Evolutionary conservation across 2,113 vertebrate genomes (phyloP).

Genomic region (Meriones unguiculatus): DNA sequence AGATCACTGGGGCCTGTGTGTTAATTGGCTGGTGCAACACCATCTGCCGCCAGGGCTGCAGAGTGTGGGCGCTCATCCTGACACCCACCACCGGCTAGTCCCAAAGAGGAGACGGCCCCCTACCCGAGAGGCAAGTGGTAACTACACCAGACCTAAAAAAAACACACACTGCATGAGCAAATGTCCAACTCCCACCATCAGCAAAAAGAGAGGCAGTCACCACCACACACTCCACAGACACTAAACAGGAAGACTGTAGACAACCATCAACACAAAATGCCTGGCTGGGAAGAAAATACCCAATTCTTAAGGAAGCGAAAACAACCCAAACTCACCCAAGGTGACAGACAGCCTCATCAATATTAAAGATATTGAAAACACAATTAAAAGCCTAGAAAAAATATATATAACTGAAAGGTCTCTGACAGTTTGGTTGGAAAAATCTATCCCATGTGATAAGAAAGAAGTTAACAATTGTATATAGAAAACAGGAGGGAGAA

Average conservation of each 20-base stretch:
- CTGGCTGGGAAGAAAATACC: not conserved
- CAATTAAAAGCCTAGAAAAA: not conserved
- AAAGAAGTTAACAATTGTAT: not conserved
- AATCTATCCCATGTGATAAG: not conserved
- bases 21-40: not conserved
- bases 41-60: not conserved
- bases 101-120: not conserved
- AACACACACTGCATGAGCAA: not conserved
- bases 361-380: not conserved
- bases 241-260: not conserved
- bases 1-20: not conserved
- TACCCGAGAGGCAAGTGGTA: not conserved
- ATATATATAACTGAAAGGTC: not conserved
- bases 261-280: no score
- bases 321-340: not conserved
- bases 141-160: not conserved
- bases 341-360: not conserved
- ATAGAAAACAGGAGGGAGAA: not conserved
- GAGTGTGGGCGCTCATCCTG: not conserved
- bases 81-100: not conserved
- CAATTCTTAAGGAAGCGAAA: not conserved
- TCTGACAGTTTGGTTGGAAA: not conserved
- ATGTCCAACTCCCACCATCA: not conserved
- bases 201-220: not conserved
- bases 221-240: not conserved